Base-by-base conservation (phyloP, 2,888 invertebrate genomes). In the Caradrina kadenii region DNA sequence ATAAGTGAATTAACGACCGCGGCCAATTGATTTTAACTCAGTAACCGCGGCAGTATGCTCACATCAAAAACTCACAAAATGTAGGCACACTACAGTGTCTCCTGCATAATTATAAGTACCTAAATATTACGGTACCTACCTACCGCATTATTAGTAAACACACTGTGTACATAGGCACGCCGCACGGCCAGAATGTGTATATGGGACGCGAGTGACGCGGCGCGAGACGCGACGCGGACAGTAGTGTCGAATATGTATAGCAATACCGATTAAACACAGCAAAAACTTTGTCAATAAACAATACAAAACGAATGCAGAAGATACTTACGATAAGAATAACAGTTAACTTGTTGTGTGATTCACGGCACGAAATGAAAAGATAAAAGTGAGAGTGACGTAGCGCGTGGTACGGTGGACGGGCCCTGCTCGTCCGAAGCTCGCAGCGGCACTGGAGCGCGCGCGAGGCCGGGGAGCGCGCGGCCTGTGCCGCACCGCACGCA, bases 371-470 rank as follows among this genome's bases (percentile, higher is more conserved):
- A 63, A 73, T 67, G 60, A 63, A 74, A 75, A 73, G 35, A 49
- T 59, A 70, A 8, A 59, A 67, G 53, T 26, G 26, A 26, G 26
- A n/a, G 65, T 54, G 53, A 17, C 22, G 68, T 49, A 45, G 55
- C 75, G 65, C 78, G 70, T 64, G 55, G 56, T 53, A 58, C 65
- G n/a, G n/a, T n/a, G n/a, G n/a, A n/a, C n/a, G 63, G 64, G 61
- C 66, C 81, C 58, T 68, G 31, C 67, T 76, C 63, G 75, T 26
- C 39, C 64, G 76, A 76, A 65, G 60, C 79, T 76, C 72, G 76
- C 63, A 64, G 64, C 50, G 65, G 81, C 69, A 83, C 79, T 81
- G 73, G 45, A 13, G 63, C 45, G 62, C 48, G 61, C 26, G 68
- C 19, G 55, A 22, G 35, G 35, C 35, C 7, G 31, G 35, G 73